Percentiles rank a stretch among this genome's conserved stretches.
Evolutionary conservation across 2,888 invertebrate species (phyloP).

Genomic region (Agrotis exclamationis): DNA sequence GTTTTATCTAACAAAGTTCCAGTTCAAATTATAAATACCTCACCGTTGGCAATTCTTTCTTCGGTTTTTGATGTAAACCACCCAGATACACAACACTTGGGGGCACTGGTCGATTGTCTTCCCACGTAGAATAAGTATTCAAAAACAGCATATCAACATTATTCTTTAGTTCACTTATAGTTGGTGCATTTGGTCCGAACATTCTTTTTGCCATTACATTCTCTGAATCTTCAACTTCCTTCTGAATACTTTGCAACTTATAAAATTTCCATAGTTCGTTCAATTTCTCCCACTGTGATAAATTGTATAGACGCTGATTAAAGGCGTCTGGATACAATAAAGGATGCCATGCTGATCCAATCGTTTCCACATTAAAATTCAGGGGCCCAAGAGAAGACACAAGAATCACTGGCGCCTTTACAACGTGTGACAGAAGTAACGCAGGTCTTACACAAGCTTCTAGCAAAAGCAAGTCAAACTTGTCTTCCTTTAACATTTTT

Average conservation of each 20-base stretch:
- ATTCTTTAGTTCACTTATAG: conserved; percentile 63
- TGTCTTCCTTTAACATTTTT: conserved; percentile 61
- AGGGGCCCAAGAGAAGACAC: conserved; percentile 70
- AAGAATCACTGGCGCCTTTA: conserved; percentile 68
- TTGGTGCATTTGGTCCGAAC: conserved; percentile 69
- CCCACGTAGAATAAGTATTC: conserved; percentile 80
- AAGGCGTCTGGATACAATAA: conserved; percentile 66
- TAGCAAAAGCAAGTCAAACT: conserved; percentile 70
- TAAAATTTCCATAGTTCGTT: conserved; percentile 55
- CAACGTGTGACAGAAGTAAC: conserved; percentile 60
- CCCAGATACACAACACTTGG: conserved; percentile 81
- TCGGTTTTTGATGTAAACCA: conserved; percentile 65
- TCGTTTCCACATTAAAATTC: conserved; percentile 46
- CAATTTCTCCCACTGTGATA: conserved; percentile 72
- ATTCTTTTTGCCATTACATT: conserved; percentile 55
- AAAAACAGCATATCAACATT: conserved; percentile 80
- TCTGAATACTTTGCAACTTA: conserved; percentile 27
- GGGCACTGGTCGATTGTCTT: conserved; percentile 77
- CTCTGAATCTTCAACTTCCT: conserved; percentile 47
- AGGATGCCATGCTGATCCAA: conserved; percentile 66
- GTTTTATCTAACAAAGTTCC: too few relatives aligned
- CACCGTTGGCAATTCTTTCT: conserved; percentile 43
- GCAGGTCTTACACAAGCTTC: conserved; percentile 64
- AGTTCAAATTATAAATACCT: not conserved
- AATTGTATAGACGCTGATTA: conserved; percentile 62